These are phyloP conservation scores for Andrena hattorfiana DNA, from an alignment of 2,888 invertebrate species.

Conservation along the genomic window DNA sequence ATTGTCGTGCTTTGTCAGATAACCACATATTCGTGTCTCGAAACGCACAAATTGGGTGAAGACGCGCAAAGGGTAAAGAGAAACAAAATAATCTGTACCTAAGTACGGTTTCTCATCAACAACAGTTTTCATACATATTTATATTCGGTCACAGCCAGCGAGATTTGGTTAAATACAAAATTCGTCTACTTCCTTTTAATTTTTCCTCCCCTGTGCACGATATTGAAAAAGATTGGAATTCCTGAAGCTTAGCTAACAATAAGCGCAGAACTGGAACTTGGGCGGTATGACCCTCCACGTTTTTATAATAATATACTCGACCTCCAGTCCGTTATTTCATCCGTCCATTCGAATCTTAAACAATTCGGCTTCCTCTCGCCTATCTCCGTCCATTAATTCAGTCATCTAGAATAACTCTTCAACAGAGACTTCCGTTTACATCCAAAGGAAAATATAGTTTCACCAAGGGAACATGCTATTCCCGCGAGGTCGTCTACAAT, in stretches of 20 bases:
- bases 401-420: background rate
- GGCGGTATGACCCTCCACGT: too few relatives aligned
- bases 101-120: too few relatives aligned
- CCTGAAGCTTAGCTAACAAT: too few relatives aligned
- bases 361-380: background rate
- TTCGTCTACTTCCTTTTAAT: background rate
- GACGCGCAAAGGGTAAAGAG: too few relatives aligned
- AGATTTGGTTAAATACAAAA: background rate
- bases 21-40: background rate
- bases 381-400: background rate
- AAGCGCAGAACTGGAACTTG: too few relatives aligned
- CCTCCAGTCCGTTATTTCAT: background rate
- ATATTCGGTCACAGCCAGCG: too few relatives aligned
- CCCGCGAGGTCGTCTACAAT: background rate
- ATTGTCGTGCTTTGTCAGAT: slow-evolving; percentile 15
- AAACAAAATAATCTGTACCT: background rate
- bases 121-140: too few relatives aligned
- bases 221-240: background rate
- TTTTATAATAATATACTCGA: background rate
- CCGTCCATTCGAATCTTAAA: background rate
- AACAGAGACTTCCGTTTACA: background rate
- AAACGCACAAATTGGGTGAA: background rate
- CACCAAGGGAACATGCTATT: background rate
- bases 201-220: background rate
- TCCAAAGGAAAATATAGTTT: background rate